A percentile compares a stretch with the other conserved stretches of the same genome.
Evolutionary conservation across 2,113 vertebrate genomes (phyloP).

Genomic region (Cichladusa arquata): DNA sequence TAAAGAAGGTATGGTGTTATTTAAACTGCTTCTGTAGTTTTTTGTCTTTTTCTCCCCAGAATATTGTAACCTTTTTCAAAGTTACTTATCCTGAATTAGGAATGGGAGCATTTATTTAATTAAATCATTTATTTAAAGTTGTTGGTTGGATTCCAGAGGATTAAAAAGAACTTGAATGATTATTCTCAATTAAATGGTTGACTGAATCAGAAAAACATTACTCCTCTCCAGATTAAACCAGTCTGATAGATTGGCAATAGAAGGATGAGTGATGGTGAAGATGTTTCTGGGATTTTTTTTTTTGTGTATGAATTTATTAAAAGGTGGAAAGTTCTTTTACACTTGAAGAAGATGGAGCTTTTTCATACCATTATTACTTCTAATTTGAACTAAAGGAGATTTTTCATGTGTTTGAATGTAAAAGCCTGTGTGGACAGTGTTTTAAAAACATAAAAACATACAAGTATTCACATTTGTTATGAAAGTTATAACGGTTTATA

Average conservation of each 20-base stretch:
- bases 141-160: not conserved
- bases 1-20: constrained; percentile 81
- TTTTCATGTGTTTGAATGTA: not conserved
- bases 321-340: not conserved
- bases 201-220: not conserved
- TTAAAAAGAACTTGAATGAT: not conserved
- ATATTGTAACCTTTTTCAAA: not conserved
- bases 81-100: not conserved
- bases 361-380: not conserved
- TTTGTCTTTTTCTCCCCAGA: not conserved
- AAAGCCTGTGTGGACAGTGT: not conserved
- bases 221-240: not conserved
- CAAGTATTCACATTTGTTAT: not conserved
- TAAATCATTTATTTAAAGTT: not conserved
- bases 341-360: not conserved
- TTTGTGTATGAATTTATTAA: not conserved
- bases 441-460: not conserved
- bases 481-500: not conserved
- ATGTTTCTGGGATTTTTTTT: not conserved
- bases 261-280: not conserved
- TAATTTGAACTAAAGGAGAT: not conserved
- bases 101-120: not conserved
- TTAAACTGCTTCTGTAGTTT: not conserved
- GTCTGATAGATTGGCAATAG: not conserved
- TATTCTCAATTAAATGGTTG: not conserved